Base-by-base conservation (phyloP, 2,113 vertebrate species). In the Pandion haliaetus region DNA sequence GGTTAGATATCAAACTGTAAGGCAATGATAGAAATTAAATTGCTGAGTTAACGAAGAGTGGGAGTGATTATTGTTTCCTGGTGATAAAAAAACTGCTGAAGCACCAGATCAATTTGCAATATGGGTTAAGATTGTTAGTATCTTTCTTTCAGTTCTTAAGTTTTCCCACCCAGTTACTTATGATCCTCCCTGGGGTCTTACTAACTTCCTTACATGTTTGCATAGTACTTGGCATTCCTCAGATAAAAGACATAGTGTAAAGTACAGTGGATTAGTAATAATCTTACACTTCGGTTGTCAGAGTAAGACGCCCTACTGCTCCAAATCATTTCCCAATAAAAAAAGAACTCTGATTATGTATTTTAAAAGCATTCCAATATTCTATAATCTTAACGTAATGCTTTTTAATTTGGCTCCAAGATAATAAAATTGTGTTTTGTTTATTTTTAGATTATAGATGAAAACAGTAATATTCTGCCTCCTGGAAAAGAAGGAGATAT, bases 401-500 rank as follows among this genome's bases (percentile, higher is more conserved):
- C 31, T 66, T 72, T 86, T 71, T 44, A 28, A 31, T 49, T 71
- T 89, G 36, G 8, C 32, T 82, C 6, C n/a, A 50, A 71, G 21
- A 14, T 70, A 80, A 76, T 70, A 45, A 80, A 81, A 59, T 10
- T 62, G 8, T 87, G 31, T 70, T 84, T 44, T 97, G 9, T 94
- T 97, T 95, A 67, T 70, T 96, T 93, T 85, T 87, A 99, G 99
- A 98, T 99, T 87, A 93, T 99, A 93, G 98, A 99, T 96, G 98
- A 97, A 73, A 97, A 98, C 20, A 91, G 98, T 34, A 95, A 95
- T 40, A 62, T 98, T 67, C 84, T 99, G 80, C 96, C 98, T 92
- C 92, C 93, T 69, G 98, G 98, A 90, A 92, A 97, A 94, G 98
- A 99, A 98, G 99, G 99, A 58, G 97, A 98, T 93, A 98, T 99